Evolutionary conservation across 2,797 vertebrate species (phyloP).

Genomic region (Paedocypris micromegethes): DNA sequence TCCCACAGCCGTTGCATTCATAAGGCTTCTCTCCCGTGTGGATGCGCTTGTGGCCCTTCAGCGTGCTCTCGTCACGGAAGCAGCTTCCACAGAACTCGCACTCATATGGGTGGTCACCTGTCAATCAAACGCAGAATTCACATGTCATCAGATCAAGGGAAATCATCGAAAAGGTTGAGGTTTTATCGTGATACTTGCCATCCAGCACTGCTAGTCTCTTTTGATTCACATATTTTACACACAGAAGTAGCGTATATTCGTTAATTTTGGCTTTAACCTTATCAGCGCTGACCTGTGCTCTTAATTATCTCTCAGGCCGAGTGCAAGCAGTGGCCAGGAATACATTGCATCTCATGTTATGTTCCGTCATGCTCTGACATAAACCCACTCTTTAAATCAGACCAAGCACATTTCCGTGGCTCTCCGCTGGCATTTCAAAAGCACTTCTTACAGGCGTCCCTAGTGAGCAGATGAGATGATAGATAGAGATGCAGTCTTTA

Average conservation of each 20-base stretch:
- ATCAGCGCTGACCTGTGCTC: slow-evolving; percentile 98
- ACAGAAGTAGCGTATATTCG: slow-evolving; percentile 74
- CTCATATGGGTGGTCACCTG: slow-evolving; percentile 97
- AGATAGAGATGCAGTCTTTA: slow-evolving; percentile 49
- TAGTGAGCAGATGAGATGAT: slow-evolving; percentile 42
- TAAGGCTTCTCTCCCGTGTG: slow-evolving; percentile 98
- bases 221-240: slow-evolving; percentile 46
- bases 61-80: slow-evolving; percentile 94
- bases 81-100: slow-evolving; percentile 99
- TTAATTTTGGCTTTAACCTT: slow-evolving; percentile 95
- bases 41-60: slow-evolving; percentile 97
- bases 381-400: slow-evolving; percentile 50
- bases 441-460: slow-evolving; percentile 38
- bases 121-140: background rate
- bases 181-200: no score
- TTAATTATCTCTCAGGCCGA: slow-evolving; percentile 99
- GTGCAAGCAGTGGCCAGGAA: slow-evolving; percentile 90
- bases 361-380: slow-evolving; percentile 61
- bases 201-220: no score
- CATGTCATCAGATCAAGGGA: background rate
- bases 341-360: slow-evolving; percentile 85
- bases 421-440: slow-evolving; percentile 48
- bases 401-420: slow-evolving; percentile 40
- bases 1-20: slow-evolving; percentile 96
- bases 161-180: background rate